Conservation (phyloP, 2,888 invertebrate species). For the Cephus nigrinus region DNA sequence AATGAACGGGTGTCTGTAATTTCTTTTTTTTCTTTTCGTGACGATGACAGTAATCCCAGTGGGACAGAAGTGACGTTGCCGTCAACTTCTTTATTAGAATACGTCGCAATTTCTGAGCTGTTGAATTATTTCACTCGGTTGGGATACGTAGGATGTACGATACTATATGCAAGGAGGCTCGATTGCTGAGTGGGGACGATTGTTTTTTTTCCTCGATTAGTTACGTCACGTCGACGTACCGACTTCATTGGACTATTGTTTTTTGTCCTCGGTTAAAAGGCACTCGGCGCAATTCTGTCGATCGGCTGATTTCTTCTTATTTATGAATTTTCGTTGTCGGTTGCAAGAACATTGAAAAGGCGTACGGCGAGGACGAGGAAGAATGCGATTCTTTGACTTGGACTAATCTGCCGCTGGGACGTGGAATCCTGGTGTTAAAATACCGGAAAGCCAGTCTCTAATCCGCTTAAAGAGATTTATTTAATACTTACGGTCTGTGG, state of each 20-base stretch:
- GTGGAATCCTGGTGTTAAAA: constrained; percentile 58
- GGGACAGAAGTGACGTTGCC: neutral
- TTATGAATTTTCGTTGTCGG: neutral
- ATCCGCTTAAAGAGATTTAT: constrained; percentile 62
- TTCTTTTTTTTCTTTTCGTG: neutral
- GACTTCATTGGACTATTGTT: neutral
- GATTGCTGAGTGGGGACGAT: neutral
- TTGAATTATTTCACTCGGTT: neutral
- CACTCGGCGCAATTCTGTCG: neutral
- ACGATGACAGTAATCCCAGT: neutral
- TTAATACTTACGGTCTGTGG: constrained; percentile 60
- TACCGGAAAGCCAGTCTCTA: constrained; percentile 58
- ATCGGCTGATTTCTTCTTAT: neutral
- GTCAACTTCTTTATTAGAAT: constrained; percentile 35
- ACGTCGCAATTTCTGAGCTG: constrained; percentile 8
- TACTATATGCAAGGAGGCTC: neutral
- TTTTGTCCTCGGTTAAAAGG: neutral
- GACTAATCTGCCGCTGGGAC: constrained; percentile 54
- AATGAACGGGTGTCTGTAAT: constrained; percentile 28
- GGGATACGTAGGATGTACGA: neutral
- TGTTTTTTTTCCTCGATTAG: neutral
- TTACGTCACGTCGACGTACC: neutral
- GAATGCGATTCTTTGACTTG: constrained; percentile 55
- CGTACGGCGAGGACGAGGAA: constrained; percentile 23
- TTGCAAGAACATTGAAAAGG: neutral